These are phyloP conservation scores for Serinus canaria DNA, from an alignment of 2,113 vertebrate species.

Conservation along the genomic window DNA sequence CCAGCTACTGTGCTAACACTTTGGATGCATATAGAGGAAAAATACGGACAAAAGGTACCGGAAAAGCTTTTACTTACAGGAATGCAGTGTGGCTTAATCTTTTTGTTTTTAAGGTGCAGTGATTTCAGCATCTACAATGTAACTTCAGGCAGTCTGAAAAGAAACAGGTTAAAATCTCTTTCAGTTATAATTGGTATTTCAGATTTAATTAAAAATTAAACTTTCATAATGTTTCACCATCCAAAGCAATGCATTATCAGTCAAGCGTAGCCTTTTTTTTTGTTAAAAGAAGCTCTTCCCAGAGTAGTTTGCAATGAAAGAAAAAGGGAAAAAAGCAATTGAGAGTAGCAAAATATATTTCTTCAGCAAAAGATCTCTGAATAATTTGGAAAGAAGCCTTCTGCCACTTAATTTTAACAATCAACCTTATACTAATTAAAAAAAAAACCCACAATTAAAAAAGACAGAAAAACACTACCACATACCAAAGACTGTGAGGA, in stretches of 20 bases:
- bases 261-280: slow-evolving; percentile 79
- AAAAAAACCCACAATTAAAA: slow-evolving; percentile 39
- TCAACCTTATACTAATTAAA: slow-evolving; percentile 55
- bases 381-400: slow-evolving; percentile 56
- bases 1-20: slow-evolving; percentile 67
- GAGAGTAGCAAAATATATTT: slow-evolving; percentile 73
- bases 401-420: slow-evolving; percentile 67
- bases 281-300: slow-evolving; percentile 71
- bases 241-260: slow-evolving; percentile 87
- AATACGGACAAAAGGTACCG: slow-evolving; percentile 65
- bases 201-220: slow-evolving; percentile 91
- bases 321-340: slow-evolving; percentile 70
- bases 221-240: slow-evolving; percentile 89
- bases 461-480: slow-evolving; percentile 58
- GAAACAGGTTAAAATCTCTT: slow-evolving; percentile 89
- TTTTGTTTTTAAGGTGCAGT: slow-evolving; percentile 84
- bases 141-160: slow-evolving; percentile 87
- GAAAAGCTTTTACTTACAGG: slow-evolving; percentile 79
- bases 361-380: slow-evolving; percentile 63
- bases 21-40: slow-evolving; percentile 65
- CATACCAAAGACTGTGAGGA: slow-evolving; percentile 35
- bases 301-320: slow-evolving; percentile 79
- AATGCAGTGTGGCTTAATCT: slow-evolving; percentile 74
- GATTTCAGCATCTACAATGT: slow-evolving; percentile 82
- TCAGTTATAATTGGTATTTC: slow-evolving; percentile 89